Percentiles rank a stretch among this genome's conserved stretches.
Conservation (phyloP, 2,888 invertebrate genomes). For the Suillia variegata region DNA sequence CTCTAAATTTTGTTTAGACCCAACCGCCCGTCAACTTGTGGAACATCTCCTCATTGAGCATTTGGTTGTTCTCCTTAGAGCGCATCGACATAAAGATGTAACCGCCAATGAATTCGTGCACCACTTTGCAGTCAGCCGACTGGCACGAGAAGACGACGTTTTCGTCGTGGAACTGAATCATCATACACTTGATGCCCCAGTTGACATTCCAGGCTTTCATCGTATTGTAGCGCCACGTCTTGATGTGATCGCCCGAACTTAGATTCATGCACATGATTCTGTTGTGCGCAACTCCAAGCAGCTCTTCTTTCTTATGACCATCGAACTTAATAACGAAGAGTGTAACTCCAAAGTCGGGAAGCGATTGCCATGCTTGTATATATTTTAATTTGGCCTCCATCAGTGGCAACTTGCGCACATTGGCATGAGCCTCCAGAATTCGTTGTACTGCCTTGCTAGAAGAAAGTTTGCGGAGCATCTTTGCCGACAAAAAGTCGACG, state of each 20-base stretch:
- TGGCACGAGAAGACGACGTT: conserved; percentile 93
- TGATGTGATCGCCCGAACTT: conserved; percentile 89
- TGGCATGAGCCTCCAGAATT: conserved; percentile 94
- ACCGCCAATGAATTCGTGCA: conserved; percentile 98
- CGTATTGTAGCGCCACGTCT: conserved; percentile 96
- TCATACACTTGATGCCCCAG: conserved; percentile 99
- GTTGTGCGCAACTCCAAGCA: conserved; percentile 92
- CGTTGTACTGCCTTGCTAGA: conserved; percentile 86
- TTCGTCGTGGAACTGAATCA: conserved; percentile 97
- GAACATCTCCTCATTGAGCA: conserved; percentile 94
- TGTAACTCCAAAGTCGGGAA: conserved; percentile 94
- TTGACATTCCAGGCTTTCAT: conserved; percentile 99
- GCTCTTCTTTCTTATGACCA: conserved; percentile 84
- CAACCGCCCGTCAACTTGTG: conserved; percentile 98
- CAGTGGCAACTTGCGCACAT: conserved; percentile 88
- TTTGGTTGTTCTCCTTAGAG: conserved; percentile 96
- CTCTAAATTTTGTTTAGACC: too few relatives aligned
- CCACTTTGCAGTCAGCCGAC: conserved; percentile 97
- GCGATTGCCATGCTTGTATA: conserved; percentile 97
- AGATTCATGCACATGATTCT: conserved; percentile 94
- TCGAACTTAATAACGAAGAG: conserved; percentile 94
- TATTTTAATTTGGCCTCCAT: conserved; percentile 96
- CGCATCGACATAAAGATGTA: conserved; percentile 98
- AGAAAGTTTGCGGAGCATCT: conserved; percentile 84
- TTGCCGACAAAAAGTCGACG: conserved; percentile 88